Evolutionary conservation across 2,797 vertebrate genomes (phyloP), one percentile per base, ranked within the genome.

Genomic region (Danio jaintianensis): DNA sequence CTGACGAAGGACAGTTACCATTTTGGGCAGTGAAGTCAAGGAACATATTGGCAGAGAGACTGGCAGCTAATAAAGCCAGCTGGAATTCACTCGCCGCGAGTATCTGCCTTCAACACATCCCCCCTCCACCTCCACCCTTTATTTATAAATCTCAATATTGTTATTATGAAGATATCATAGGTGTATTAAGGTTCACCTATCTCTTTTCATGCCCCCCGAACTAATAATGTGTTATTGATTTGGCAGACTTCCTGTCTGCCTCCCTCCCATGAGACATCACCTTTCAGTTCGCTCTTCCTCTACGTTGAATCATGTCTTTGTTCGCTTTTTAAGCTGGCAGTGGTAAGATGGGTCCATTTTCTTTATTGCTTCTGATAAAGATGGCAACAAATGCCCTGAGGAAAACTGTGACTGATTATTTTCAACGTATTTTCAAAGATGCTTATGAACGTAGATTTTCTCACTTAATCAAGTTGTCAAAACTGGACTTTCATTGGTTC

Each of bases 171-270:
- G 92, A 84, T 83, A 87, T 86, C 75, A 92, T 93, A 90, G 91
- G 91, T 92, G 89, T 92, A 91, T 93, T 93, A 93, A 92, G 87
- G 89, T 87, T 93, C 91, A 91, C 91, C 91, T 90, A 86, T 92
- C 91, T 93, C 89, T 91, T 84, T 67, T 55, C 82, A 84, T 89
- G 90, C 89, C 89, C 91, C 87, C 89, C 79, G 79, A 89, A 89
- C 92, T 93, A 92, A 93, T 94, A 93, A 93, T 88, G 84, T 86
- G 86, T 93, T 93, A 93, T 94, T 94, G 93, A 92, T 94, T 92
- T 93, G 91, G 71, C 91, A 83, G 89, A 84, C 89, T 92, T 85
- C 92, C 89, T 91, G 91, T 90, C 90, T 89, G 82, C 92, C 91
- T 91, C 92, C 91, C 92, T 92, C 88, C 86, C 88, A 87, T 87